phyloP scores from a whole-genome alignment of 2,888 invertebrate genomes.

The Meandrusa payeni region DNA sequence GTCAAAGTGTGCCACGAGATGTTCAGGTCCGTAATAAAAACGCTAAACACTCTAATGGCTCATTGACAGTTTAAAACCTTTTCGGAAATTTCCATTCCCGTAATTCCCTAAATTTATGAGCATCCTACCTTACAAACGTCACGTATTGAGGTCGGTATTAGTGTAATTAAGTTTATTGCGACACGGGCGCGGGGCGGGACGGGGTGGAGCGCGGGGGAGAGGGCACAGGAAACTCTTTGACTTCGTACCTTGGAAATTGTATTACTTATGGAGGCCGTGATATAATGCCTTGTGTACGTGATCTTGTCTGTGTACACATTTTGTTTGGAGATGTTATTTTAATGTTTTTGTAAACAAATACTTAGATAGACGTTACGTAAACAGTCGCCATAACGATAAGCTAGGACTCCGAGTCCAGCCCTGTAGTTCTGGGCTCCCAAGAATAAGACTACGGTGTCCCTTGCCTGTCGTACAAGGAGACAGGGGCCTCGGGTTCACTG shows the following conservation, averaged over 20 bases:
- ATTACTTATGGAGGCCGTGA: constrained; percentile 37
- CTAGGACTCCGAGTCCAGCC: too few relatives aligned
- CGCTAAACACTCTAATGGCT: too few relatives aligned
- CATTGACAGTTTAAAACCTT: too few relatives aligned
- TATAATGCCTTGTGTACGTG: constrained; percentile 20
- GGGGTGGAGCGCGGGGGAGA: constrained; percentile 26
- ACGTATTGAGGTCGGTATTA: constrained; percentile 66
- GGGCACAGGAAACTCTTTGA: constrained; percentile 53
- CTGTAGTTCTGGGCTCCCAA: too few relatives aligned
- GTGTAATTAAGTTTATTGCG: constrained; percentile 74
- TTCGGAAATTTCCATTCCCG: background rate
- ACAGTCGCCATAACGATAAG: too few relatives aligned
- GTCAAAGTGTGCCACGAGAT: too few relatives aligned
- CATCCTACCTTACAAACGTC: constrained; percentile 44
- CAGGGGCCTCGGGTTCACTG: too few relatives aligned
- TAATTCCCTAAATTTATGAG: constrained; percentile 21
- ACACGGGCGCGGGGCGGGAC: constrained; percentile 34
- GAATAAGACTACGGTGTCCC: too few relatives aligned
- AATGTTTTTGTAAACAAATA: too few relatives aligned
- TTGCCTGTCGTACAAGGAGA: too few relatives aligned
- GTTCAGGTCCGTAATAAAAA: too few relatives aligned
- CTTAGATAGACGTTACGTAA: too few relatives aligned
- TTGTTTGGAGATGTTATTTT: background rate
- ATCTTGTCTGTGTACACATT: constrained; percentile 1
- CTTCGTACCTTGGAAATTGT: constrained; percentile 66